Base-by-base conservation (phyloP, 2,113 vertebrate species). In the Camelus bactrianus region DNA sequence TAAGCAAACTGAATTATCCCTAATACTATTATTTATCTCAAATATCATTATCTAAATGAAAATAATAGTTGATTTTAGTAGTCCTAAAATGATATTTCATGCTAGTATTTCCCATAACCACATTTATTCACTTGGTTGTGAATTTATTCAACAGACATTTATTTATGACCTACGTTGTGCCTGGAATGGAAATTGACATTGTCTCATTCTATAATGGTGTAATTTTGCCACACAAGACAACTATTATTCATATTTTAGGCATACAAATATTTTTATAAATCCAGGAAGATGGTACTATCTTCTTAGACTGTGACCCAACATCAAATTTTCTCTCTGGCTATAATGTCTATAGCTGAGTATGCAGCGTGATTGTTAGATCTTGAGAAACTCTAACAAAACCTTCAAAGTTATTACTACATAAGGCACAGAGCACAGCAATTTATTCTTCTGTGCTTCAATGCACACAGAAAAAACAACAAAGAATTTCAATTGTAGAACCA, bases 391-490 rank as follows among this genome's bases (percentile, higher is more conserved):
- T 69, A 32, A 89, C 42, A 42, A 67, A 6, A 76, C 19, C 13
- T n/a, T 9, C 2, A 22, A 72, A 54, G 20, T 77, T 70, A 46
- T 73, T 64, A 32, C 16, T 35, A 35, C 8, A 30, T 73, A 86
- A 46, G 15, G 10, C 35, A 87, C 15, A 76, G 60, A 77, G n/a
- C 20, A 38, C 35, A 70, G 6, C 14, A 46, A 73, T 65, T 85
- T 79, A 86, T 86, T 91, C 70, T 86, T 91, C 77, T 93, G n/a
- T 64, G 38, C 32, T 56, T 48, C 16, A 73, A 86, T 35, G 24
- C 64, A 85, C 30, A 86, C 19, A 93, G 35, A 69, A 93, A 75
- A 93, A 5, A 42, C 5, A 67, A 82, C 24, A 77, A 70, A 83
- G n/a, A 70, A 56, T 54, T 80, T 85, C 22, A 79, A 24, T 48